phyloP scores from a whole-genome alignment of 92 coral and sea anemone species.

The Paragorgia papillata region DNA sequence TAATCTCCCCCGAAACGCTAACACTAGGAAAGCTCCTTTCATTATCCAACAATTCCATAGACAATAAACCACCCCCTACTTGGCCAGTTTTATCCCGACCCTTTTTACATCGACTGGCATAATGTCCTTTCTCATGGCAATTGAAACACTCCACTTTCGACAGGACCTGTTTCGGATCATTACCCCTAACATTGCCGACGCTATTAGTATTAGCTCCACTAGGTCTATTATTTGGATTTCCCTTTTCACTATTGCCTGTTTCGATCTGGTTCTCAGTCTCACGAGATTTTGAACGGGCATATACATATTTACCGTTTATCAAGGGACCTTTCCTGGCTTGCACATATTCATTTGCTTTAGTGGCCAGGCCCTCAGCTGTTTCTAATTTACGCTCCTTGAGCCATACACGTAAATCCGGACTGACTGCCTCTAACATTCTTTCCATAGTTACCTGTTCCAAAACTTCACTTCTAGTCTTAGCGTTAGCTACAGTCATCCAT shows the following conservation, averaged over 20 bases:
- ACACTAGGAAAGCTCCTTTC: slow-evolving; percentile 7
- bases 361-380: slow-evolving; percentile 59
- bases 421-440: slow-evolving; percentile 60
- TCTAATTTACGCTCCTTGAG: slow-evolving; percentile 52
- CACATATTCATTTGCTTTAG: slow-evolving; percentile 57
- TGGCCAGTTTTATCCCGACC: slow-evolving; percentile 30
- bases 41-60: slow-evolving; percentile 27
- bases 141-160: slow-evolving; percentile 23
- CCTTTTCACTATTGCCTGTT: not conserved
- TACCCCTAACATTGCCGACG: not conserved
- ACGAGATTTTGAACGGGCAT: not conserved
- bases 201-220: not conserved
- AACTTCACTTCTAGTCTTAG: slow-evolving; percentile 45
- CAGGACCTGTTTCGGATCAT: not conserved
- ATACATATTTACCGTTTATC: slow-evolving; percentile 55
- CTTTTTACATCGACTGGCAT: slow-evolving; percentile 14
- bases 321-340: slow-evolving; percentile 67
- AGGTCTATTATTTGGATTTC: not conserved
- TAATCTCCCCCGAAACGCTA: slow-evolving; percentile 7
- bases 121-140: slow-evolving; percentile 44
- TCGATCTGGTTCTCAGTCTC: not conserved
- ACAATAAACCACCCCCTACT: slow-evolving; percentile 23
- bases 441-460: slow-evolving; percentile 58
- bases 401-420: slow-evolving; percentile 64
- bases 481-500: too few species aligned